phyloP scores from a whole-genome alignment of 2,797 vertebrate species.

The Antrozous pallidus region DNA sequence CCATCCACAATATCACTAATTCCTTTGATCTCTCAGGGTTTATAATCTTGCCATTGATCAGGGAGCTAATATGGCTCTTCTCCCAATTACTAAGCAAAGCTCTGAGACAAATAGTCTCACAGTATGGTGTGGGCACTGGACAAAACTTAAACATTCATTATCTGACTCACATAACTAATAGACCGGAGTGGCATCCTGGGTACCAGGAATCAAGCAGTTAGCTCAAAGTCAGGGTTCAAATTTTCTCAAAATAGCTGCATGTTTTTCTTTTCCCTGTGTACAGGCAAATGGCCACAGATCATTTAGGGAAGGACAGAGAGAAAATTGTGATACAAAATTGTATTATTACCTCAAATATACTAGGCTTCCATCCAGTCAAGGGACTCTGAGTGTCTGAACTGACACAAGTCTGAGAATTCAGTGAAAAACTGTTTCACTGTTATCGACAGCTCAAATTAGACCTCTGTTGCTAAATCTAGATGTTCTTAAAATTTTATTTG shows the following conservation, averaged over 20 bases:
- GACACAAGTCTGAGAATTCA: not conserved
- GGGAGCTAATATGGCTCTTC: not conserved
- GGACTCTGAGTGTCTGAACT: not conserved
- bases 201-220: not conserved
- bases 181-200: not conserved
- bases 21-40: not conserved
- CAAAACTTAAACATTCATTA: not conserved
- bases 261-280: not conserved
- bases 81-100: not conserved
- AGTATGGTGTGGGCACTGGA: not conserved
- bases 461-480: not conserved
- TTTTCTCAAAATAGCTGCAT: not conserved
- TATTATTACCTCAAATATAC: not conserved
- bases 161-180: not conserved
- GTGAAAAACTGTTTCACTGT: not conserved
- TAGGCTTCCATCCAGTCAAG: not conserved
- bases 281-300: not conserved
- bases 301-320: not conserved
- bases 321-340: not conserved
- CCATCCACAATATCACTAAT: not conserved
- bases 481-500: not conserved
- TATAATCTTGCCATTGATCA: constrained; percentile 10
- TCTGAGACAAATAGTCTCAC: not conserved
- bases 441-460: not conserved
- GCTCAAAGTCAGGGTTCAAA: not conserved